Percentiles rank a stretch among this genome's conserved stretches.
These are phyloP conservation scores for Oxyscelio sp. DNA, from an alignment of 2,888 invertebrate species.

Conservation along the genomic window DNA sequence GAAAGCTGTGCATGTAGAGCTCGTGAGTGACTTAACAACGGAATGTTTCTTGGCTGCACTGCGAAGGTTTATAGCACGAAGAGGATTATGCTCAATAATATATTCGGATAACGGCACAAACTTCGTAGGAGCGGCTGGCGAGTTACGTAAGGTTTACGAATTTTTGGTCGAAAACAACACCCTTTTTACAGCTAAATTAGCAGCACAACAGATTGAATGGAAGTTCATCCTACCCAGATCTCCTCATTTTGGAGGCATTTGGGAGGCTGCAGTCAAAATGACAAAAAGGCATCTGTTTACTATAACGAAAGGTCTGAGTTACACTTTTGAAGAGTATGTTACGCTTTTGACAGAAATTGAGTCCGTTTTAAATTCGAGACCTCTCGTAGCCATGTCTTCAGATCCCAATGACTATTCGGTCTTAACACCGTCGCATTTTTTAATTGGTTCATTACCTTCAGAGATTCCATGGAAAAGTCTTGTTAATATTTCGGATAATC, in stretches of 20 bases:
- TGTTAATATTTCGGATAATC: background rate
- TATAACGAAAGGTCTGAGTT: constrained; percentile 18
- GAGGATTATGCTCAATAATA: background rate
- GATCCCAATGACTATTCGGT: constrained; percentile 68
- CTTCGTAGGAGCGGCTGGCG: background rate
- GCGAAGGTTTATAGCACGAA: background rate
- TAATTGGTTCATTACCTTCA: constrained; percentile 31
- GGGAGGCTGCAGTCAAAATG: constrained; percentile 79
- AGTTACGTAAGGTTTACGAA: background rate
- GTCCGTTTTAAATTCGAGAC: constrained; percentile 69
- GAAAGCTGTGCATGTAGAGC: background rate
- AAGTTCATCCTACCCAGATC: constrained; percentile 55
- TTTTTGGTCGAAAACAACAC: background rate
- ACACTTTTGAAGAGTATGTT: constrained; percentile 75
- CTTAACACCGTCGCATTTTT: constrained; percentile 81
- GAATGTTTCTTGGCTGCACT: background rate
- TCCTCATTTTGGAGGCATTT: constrained; percentile 72
- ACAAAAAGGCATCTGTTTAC: constrained; percentile 75
- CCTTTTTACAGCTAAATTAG: background rate
- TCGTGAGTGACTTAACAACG: background rate
- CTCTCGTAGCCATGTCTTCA: constrained; percentile 58
- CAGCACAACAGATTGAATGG: constrained; percentile 51
- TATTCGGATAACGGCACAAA: background rate
- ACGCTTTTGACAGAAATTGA: constrained; percentile 74
- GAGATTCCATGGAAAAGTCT: background rate